Base-by-base conservation (phyloP, 2,797 vertebrate genomes). In the Fratercula arctica region DNA sequence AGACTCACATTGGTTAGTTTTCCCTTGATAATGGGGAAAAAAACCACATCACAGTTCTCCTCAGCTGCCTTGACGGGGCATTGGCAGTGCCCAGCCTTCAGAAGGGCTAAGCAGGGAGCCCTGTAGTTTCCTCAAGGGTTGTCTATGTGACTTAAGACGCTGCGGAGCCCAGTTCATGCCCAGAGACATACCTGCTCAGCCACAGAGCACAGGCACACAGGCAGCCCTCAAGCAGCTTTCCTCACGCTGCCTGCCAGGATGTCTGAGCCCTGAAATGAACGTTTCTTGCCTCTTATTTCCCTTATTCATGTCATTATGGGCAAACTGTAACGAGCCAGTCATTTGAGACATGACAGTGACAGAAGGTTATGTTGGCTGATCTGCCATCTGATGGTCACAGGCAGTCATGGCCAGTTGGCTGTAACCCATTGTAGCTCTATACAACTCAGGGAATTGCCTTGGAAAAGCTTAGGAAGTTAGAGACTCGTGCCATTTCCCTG, bases 301-400 rank as follows among this genome's bases (percentile, higher is more conserved):
- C 31, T 43, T 48, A 28, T 74, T 91, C 24, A 35, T 95, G 73
- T 37, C 35, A 15, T 31, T 24, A 25, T 6, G 28, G 29, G 19
- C 43, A 60, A 85, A 54, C n/a, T 0, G 0, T 37, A 63, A 78
- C 1, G 1, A 81, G 53, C 12, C 31, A 18, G 35, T 29, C 43
- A 53, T 89, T 15, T 33, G 41, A 72, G 69, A 88, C 20, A 1
- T 1, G 19, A 31, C 35, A 63, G 35, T 25, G 48, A 63, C 66
- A 78, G 61, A 39, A 39, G 26, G 51, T 61, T n/a, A 20, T 16
- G 15, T 33, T 81, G 79, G 64, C 21, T 88, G 53, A 80, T 92
- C 85, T 90, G 90, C 90, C 59, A 67, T 59, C 48, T 92, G 77
- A 93, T 81, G 83, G 83, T 43, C 43, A 68, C 61, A 69, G 76